Conservation (phyloP, 2,888 invertebrate genomes). For the Prenolepis imparis region DNA sequence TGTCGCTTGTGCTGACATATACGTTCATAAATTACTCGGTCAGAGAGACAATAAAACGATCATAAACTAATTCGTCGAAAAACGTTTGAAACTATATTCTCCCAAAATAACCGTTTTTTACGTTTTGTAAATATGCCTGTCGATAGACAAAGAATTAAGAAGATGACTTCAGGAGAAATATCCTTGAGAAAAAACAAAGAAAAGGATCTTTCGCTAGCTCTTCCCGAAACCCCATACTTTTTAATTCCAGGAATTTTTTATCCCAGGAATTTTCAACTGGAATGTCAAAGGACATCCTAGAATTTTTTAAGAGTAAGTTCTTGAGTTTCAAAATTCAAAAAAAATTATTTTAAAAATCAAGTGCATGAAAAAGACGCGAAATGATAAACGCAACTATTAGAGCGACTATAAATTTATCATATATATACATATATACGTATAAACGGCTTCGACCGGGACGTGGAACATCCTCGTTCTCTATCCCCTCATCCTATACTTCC, state of each 20-base stretch:
- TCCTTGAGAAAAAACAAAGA: background rate
- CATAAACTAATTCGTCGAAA: background rate
- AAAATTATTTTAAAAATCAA: background rate
- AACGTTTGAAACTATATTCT: background rate
- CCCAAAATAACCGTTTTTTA: background rate
- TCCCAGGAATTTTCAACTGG: no score
- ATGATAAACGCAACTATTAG: conserved; percentile 1
- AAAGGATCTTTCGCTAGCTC: background rate
- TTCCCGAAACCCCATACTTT: background rate
- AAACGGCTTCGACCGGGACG: conserved; percentile 66
- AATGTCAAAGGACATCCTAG: background rate
- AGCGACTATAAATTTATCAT: conserved; percentile 60
- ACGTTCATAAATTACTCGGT: background rate
- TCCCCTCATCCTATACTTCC: background rate
- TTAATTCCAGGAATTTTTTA: background rate
- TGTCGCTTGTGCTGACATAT: background rate
- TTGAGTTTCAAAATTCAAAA: background rate
- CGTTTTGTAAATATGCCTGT: background rate
- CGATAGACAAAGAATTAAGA: background rate
- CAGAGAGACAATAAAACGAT: background rate
- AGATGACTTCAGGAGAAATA: background rate
- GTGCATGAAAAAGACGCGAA: background rate
- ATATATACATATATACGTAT: background rate
- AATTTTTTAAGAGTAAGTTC: background rate
- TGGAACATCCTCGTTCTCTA: conserved; percentile 25